phyloP scores from a whole-genome alignment of 2,888 invertebrate species.

The Lithophane leautieri region DNA sequence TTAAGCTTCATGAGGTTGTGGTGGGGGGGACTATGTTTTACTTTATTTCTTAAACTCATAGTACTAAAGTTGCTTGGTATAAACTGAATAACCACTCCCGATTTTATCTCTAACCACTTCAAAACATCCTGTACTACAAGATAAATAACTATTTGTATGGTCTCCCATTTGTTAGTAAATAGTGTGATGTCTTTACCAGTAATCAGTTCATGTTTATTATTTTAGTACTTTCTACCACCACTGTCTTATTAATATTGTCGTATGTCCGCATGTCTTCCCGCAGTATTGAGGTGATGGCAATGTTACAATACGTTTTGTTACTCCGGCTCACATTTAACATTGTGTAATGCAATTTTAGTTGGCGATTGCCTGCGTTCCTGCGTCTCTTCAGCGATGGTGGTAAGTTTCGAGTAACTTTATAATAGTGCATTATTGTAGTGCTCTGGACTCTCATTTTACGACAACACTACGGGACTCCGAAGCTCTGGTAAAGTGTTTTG shows the following conservation, averaged over 20 bases:
- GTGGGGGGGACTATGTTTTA: neutral
- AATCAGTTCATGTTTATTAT: slow-evolving; percentile 36
- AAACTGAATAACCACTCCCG: slow-evolving; percentile 18
- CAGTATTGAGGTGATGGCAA: slow-evolving; percentile 61
- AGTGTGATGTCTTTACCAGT: slow-evolving; percentile 15
- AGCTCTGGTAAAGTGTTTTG: slow-evolving; percentile 72
- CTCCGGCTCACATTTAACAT: slow-evolving; percentile 57
- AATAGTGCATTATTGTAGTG: slow-evolving; percentile 84
- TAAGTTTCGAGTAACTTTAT: slow-evolving; percentile 85
- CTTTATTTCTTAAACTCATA: slow-evolving; percentile 10
- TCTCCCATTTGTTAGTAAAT: slow-evolving; percentile 13
- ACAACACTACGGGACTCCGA: slow-evolving; percentile 66
- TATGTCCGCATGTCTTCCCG: slow-evolving; percentile 58
- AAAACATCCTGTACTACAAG: neutral
- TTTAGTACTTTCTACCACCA: slow-evolving; percentile 23
- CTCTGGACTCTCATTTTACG: slow-evolving; percentile 57
- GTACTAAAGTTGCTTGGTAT: neutral
- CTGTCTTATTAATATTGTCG: slow-evolving; percentile 39
- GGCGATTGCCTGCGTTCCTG: slow-evolving; percentile 69
- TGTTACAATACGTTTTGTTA: slow-evolving; percentile 47
- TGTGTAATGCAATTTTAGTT: slow-evolving; percentile 82
- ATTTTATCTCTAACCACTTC: neutral
- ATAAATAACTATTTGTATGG: slow-evolving; percentile 6
- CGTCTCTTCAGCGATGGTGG: slow-evolving; percentile 73
- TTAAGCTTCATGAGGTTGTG: neutral